These are phyloP conservation scores for Lichenostomus cassidix DNA, from an alignment of 2,113 vertebrate species.

Conservation along the genomic window DNA sequence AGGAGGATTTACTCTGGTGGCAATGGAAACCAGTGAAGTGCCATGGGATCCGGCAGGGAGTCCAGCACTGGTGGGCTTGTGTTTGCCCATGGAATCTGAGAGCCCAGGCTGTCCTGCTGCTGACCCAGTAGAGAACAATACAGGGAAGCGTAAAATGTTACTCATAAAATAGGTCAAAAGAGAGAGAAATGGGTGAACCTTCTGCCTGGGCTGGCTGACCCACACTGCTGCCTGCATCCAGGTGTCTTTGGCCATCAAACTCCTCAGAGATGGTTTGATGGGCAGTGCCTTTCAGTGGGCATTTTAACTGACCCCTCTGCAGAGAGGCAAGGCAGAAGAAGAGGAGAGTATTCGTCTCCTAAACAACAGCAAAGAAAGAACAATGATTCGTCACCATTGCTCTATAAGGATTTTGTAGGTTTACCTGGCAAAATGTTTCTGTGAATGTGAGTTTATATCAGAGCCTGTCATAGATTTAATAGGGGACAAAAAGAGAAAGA, in stretches of 20 bases:
- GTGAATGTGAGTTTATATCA: background rate
- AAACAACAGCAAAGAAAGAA: background rate
- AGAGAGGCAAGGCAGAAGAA: background rate
- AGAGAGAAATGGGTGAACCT: background rate
- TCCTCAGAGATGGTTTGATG: background rate
- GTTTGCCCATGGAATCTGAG: rapidly evolving
- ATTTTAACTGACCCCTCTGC: background rate
- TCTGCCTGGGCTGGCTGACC: background rate
- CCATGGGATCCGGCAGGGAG: background rate
- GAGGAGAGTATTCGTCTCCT: background rate
- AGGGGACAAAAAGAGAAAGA: background rate
- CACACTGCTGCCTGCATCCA: rapidly evolving
- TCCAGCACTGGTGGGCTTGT: background rate
- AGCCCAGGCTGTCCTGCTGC: background rate
- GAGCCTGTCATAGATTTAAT: background rate
- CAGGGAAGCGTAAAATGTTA: background rate
- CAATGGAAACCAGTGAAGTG: background rate
- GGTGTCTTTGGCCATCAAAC: background rate
- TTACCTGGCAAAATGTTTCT: background rate
- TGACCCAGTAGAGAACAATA: background rate
- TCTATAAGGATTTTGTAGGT: background rate
- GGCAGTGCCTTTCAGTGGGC: background rate
- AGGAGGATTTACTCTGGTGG: background rate
- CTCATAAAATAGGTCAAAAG: background rate
- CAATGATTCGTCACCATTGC: background rate